Base-by-base conservation (phyloP, 2,797 vertebrate species). In the Rhinichthys osculus region DNA sequence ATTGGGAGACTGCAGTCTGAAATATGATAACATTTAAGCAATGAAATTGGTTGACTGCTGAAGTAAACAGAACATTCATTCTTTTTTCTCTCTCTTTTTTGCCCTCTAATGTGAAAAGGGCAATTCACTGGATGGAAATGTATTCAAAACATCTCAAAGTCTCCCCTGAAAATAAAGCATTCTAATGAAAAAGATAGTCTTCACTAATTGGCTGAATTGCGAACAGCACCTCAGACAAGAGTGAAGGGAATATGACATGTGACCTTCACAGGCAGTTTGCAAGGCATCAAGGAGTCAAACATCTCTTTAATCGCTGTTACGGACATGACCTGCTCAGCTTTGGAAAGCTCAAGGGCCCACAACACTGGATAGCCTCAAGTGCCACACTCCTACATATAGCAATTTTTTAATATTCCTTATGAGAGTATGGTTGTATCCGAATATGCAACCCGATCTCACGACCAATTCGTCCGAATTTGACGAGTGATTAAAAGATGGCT, bases 1-100 rank as follows among this genome's bases (percentile, higher is more conserved):
- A 57, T 54, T 79, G 67, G 73, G 81, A 78, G 59, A 86, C 78
- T 78, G 35, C 23, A 76, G 66, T 66, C 78, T 90, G 82, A 90
- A 89, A 88, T 82, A 87, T 85, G 83, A 87, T 88, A 72, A 83
- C 87, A 88, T 87, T 91, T 87, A 89, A 87, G 84, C 78, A 69
- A 79, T 85, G 81, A 81, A 89, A 86, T 88, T 87, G 86, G 73
- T 85, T 87, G 78, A 88, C 82, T 82, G 83, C 78, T 87, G 85
- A 78, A 89, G 85, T 84, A 88, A 89, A 90, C 86, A 90, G 73
- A 88, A 82, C 70, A 70, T 73, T 62, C 67, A 44, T 14, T 27
- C 11, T 62, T 62, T 85, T 42, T 16, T 81, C 84, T 74, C 42
- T 42, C 42, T 10, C 7, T 83, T 69, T 90, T 86, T 81, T 78